Evolutionary conservation across 2,888 invertebrate genomes (phyloP), one percentile per base, ranked within the genome.

Genomic region (Nudaria mundana): DNA sequence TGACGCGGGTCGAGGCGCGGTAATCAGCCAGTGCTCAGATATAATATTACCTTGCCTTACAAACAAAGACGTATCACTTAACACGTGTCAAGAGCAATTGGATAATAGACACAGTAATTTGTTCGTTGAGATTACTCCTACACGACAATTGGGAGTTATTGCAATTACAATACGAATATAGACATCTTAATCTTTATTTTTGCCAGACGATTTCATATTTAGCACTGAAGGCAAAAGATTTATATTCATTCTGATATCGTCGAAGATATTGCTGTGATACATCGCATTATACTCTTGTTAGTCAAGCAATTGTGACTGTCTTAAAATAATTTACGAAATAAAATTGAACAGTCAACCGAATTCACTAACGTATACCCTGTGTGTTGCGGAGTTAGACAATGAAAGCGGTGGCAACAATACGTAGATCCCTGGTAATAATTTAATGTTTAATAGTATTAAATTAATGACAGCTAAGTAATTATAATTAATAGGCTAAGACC

Each of bases 1-100:
- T n/a, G n/a, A n/a, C n/a, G n/a, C n/a, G n/a, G n/a, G n/a, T n/a
- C n/a, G n/a, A n/a, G n/a, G n/a, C n/a, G n/a, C n/a, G n/a, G n/a
- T n/a, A n/a, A n/a, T n/a, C n/a, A n/a, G n/a, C n/a, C n/a, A n/a
- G n/a, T n/a, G n/a, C n/a, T 12, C 18, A 2, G 7, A 11, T 2
- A 30, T n/a, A 30, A 8, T 46, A 52, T 48, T 34, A 38, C 40
- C 53, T 60, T 44, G 44, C 38, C 40, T 44, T 39, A 48, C 34
- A 53, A 32, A 50, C 31, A 31, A 28, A 57, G 63, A 56, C 45
- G 42, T 46, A 54, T 56, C 56, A 61, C 37, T 56, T 56, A 44
- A 52, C 47, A 30, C 35, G 41, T 63, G 63, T 60, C 68, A 61
- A 50, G 52, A 54, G 6, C 57, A 67, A 69, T 52, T 69, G 65